Base-by-base conservation (phyloP, 2,888 invertebrate genomes). In the Drepana falcataria region DNA sequence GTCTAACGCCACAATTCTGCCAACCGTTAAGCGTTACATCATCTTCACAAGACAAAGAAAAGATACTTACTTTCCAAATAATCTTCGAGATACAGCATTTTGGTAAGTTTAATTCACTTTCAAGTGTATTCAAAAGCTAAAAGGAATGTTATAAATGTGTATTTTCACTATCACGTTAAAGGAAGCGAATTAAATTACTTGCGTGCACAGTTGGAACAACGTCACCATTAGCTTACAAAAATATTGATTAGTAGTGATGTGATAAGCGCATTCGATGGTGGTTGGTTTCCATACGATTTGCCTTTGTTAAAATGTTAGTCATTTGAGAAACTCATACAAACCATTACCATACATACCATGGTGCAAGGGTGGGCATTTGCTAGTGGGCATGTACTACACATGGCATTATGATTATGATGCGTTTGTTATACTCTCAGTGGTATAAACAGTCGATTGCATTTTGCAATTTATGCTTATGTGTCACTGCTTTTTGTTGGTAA, bases 61-160 rank as follows among this genome's bases (percentile, higher is more conserved):
- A 21, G 21, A 21, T 21, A 94, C 97, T 94, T 93, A 98, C 98
- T 98, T 94, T 99, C 99, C 71, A 99, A 93, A 92, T 98, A 99
- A 93, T 99, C 99, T 91, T 99, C 99, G 70, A 99, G 93, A 90
- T 98, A 99, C 91, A 99, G 92, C 98, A 99, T 99, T 85, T 95
- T 89, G 86, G 88, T 91, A 61, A 85, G 87, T 84, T 69, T 59
- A 66, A 53, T 57, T 65, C 62, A 63, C 60, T 56, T 54, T 54
- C 51, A 48, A 37, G 9, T 48, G 6, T 35, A 49, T 35, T 49
- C 58, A 51, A 57, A 54, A 52, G 37, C 54, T 55, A 55, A 62
- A 59, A 7, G 9, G 21, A 3, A 9, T 34, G 6, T 9, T 33
- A 21, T 2, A 9, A 2, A 40, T 49, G 37, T 51, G 1, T 40